Evolutionary conservation across 2,797 vertebrate genomes (phyloP).

Genomic region (Sebastes minor): DNA sequence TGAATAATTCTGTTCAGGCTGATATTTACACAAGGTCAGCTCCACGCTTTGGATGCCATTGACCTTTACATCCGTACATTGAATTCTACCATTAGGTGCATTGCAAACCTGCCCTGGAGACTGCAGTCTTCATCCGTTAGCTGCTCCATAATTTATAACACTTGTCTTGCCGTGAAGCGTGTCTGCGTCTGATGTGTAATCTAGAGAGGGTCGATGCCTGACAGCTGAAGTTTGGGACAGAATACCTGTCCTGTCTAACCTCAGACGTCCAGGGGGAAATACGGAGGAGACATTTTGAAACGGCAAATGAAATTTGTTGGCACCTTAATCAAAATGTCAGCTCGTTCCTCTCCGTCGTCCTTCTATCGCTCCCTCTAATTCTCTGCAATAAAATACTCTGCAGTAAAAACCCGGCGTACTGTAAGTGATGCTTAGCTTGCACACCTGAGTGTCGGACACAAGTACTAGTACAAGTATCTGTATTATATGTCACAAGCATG

Average conservation of each 20-base stretch:
- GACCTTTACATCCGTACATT: constrained; percentile 64
- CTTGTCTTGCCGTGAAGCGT: constrained; percentile 51
- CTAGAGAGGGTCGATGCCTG: constrained; percentile 74
- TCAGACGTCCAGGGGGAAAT: constrained; percentile 74
- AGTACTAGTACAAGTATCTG: neutral
- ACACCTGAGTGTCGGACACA: neutral
- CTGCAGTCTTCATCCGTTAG: constrained; percentile 45
- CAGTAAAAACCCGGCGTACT: constrained; percentile 6
- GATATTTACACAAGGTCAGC: constrained; percentile 65
- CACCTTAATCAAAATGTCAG: constrained; percentile 81
- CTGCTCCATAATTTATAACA: constrained; percentile 75
- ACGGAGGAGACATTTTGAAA: constrained; percentile 68
- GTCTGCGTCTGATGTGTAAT: constrained; percentile 69
- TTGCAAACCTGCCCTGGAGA: constrained; percentile 59
- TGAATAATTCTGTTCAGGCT: constrained; percentile 48
- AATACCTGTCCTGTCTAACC: constrained; percentile 67
- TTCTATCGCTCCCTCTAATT: constrained; percentile 8
- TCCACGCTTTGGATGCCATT: constrained; percentile 42
- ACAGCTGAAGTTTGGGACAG: constrained; percentile 62
- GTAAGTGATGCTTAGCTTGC: constrained; percentile 6
- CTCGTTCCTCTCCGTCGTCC: constrained; percentile 31
- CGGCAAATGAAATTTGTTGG: constrained; percentile 69
- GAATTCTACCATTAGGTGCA: constrained; percentile 48
- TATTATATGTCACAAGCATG: neutral
- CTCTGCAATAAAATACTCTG: constrained; percentile 13